Base-by-base conservation (phyloP, 2,113 vertebrate species). In the Propithecus coquereli region DNA sequence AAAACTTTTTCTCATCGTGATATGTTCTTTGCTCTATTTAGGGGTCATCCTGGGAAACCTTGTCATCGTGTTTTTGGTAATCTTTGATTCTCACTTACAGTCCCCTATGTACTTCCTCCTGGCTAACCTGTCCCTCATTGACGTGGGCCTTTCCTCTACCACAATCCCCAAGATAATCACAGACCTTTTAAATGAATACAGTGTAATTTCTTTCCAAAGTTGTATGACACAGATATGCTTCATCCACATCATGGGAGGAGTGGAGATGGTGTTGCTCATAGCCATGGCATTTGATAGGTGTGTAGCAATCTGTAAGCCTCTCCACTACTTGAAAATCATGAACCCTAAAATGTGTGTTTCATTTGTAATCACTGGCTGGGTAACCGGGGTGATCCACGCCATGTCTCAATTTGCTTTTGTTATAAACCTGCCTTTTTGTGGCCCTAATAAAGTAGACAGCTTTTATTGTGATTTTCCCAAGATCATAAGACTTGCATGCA, bases 1-100 rank as follows among this genome's bases (percentile, higher is more conserved):
- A 57, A 94, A 92, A 37, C 4, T 87, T 86, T 32, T 92, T 52
- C 59, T 97, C 2, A 94, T 59, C 18, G 43, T 96, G 5, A 86
- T 73, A 25, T 93, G 96, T n/a, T 63, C 66, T 30, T 94, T 96
- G 43, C 71, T 91, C 17, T 82, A 89, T 45, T 40, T 98, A 77
- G 97, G 92, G 10, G 23, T 96, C 6, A 34, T 97, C 6, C 20
- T 97, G 14, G 97, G 96, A 57, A 98, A 98, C 47, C 57, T 94
- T 16, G 50, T 90, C 22, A 87, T 96, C 57, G 45, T 97, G 6
- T 47, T 87, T 63, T 95, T 96, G 37, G 89, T 97, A 32, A 92
- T 73, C 37, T 45, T 25, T 68, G 96, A 97, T 68, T 87, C 83
- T 10, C 89, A n/a, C 13, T 81, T 97, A 32, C 86, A 94, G 43